Base-by-base conservation (phyloP, 1,140 invertebrate species). In the Homarus americanus region DNA sequence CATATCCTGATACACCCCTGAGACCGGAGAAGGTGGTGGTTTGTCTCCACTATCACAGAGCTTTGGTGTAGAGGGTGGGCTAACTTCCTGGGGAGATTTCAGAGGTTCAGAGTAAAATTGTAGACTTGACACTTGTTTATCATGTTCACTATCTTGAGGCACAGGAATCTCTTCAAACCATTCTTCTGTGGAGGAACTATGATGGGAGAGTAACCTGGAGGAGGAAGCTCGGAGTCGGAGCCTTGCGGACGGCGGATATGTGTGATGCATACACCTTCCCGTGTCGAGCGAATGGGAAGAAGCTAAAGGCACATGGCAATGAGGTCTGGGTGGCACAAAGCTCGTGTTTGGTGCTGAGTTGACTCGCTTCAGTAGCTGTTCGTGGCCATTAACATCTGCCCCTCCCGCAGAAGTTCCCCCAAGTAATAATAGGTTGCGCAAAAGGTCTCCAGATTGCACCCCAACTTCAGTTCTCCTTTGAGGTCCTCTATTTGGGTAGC, bases 171-270 rank as follows among this genome's bases (percentile, higher is more conserved):
- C 94, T 92, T 94, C 94, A 92, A 94, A 94, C 94, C 94, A 94
- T 79, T 94, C 94, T 92, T 94, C 94, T 36, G 93, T 93, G 0
- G 94, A 94, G 12, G 94, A 94, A 83, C 93, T 94, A 90, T 94
- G 94, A 82, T 94, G 94, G 36, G 93, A 93, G 73, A 93, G 92
- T 24, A 94, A 92, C 63, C 94, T 86, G 34, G 87, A 90, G 49
- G 87, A 90, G 34, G 80, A 72, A 38, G 87, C 80, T 63, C 87
- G 63, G 15, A 90, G 49, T 75, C 87, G 40, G 24, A 90, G 80
- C 49, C 84, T 90, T 32, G 87, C 76, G 20, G 38, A 49, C 38
- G 87, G 82, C 24, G 87, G 38, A 75, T 89, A 82, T 58, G 78
- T 82, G 9, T 80, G 76, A 53, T 90, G 87, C 28, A 90, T 15